Base-by-base conservation (phyloP, 2,888 invertebrate genomes). In the Drosophila mettleri region DNA sequence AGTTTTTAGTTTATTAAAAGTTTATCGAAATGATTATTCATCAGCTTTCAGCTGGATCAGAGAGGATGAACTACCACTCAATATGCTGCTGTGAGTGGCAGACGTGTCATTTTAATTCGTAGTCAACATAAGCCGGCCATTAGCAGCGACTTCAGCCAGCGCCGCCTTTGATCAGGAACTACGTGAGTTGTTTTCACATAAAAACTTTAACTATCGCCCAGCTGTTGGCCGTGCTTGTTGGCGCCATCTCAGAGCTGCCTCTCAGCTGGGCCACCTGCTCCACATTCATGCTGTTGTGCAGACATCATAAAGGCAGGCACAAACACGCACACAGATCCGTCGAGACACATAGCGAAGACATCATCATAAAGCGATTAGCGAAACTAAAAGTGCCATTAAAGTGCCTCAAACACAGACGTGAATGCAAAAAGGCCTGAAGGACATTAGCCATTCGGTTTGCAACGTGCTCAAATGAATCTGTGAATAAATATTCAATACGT, bases 321-420 rank as follows among this genome's bases (percentile, higher is more conserved):
- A 58, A 53, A 24, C n/a, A 43, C 16, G 31, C 34, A 31, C 16
- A 14, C 22, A 38, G 27, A 36, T n/a, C n/a, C 31, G 60, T 14
- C 46, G 27, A 29, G 38, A 53, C 22, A 33, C 51, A 38, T 51
- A 53, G 63, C 12, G 54, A 67, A 76, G 86, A 86, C 84, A 86
- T 86, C 80, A 86, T 81, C 86, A 81, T 86, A 81, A 81, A 86
- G 84, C 80, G 84, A 81, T 81, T 86, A 81, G 86, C 70, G 68
- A 66, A 81, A 86, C 86, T 81, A 83, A 86, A 81, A 86, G 80
- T 83, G 78, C 78, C 84, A 86, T 81, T 86, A 86, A 81, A 81
- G 86, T 80, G 86, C 68, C 74, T 81, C 24, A 46, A 53, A 63
- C 57, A 45, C n/a, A 20, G 69, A 39, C 54, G 60, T 39, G 51